Evolutionary conservation across 2,797 vertebrate species (phyloP), one percentile per base, ranked within the genome.

Genomic region (Brachyrhaphis roseni): DNA sequence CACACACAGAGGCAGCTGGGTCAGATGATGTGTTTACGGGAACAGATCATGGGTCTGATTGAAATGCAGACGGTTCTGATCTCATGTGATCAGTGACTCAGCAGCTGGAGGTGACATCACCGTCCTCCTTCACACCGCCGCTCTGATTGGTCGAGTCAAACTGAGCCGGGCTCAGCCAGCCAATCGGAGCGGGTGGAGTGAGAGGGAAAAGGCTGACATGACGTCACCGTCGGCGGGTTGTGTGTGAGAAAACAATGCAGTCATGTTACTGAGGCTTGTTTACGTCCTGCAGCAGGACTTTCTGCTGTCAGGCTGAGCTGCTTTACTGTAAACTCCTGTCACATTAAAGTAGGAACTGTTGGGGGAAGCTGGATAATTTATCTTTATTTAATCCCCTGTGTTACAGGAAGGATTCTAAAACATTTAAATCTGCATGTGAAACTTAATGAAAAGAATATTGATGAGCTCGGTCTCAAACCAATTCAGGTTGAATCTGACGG

Each of bases 51-150:
- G 34, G 45, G 2, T 68, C 77, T 49, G 79, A 80, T 80, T 79
- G 86, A 82, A 75, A 74, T 2, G 59, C 18, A 77, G 46, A 28
- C 31, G 62, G 70, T 20, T 53, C 77, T 89, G 89, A 89, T 81
- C 83, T 93, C 91, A 92, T 92, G 90, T 89, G 90, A 93, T 86
- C 79, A 72, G 90, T 94, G 93, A 94, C 76, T 94, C 92, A 94
- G 86, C 75, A 28, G 88, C 57, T 71, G 76, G 88, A 90, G 87
- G 92, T 94, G 92, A 94, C 82, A 83, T 93, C 92, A 92, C 80
- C 77, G 45, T 78, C 51, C 45, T 84, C 75, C 80, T 77, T 20
- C 86, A 85, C 62, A 4, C 75, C 62, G 74, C 13, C 70, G 43
- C 76, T 1, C 76, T 4, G 93, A 94, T 93, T 95, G 93, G 94